Evolutionary conservation across 2,113 vertebrate genomes (phyloP).

Genomic region (Cyphomyrus discorhynchus): DNA sequence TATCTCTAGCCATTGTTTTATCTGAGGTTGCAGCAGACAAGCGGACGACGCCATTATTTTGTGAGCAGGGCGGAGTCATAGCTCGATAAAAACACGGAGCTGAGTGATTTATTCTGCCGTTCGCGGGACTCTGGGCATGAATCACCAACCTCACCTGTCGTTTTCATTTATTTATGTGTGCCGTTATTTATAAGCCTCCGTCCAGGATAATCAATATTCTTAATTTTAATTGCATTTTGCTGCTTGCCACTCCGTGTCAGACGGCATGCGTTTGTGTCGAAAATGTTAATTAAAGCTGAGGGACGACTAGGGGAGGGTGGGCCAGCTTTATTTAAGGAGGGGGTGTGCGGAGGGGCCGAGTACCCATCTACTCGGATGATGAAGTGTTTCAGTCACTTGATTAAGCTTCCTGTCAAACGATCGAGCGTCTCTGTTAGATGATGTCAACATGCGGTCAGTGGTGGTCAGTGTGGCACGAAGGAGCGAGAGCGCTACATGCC

Average conservation of each 20-base stretch:
- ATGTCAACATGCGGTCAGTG: background rate
- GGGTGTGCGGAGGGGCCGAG: background rate
- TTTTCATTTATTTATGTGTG: slow-evolving; percentile 66
- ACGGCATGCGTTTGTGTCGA: slow-evolving; percentile 55
- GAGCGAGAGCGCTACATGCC: background rate
- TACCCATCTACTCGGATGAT: background rate
- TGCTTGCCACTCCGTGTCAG: slow-evolving; percentile 52
- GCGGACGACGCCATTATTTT: slow-evolving; percentile 60
- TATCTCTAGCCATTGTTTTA: slow-evolving; percentile 34
- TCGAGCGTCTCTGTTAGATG: background rate
- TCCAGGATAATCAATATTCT: slow-evolving; percentile 66
- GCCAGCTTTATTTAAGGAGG: slow-evolving; percentile 2
- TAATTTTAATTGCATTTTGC: slow-evolving; percentile 71
- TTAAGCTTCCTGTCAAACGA: background rate
- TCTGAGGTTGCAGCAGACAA: slow-evolving; percentile 48
- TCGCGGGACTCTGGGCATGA: slow-evolving; percentile 55
- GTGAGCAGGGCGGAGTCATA: slow-evolving; percentile 58
- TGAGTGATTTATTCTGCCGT: slow-evolving; percentile 59
- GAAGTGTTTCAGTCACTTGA: slow-evolving; percentile 8
- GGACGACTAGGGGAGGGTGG: slow-evolving; percentile 1
- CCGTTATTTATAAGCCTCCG: slow-evolving; percentile 63
- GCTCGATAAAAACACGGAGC: slow-evolving; percentile 64
- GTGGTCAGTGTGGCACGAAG: background rate
- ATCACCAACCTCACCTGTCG: slow-evolving; percentile 66
- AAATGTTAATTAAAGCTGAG: slow-evolving; percentile 61